phyloP scores from a whole-genome alignment of 2,113 vertebrate species.

The Ailuropoda melanoleuca region DNA sequence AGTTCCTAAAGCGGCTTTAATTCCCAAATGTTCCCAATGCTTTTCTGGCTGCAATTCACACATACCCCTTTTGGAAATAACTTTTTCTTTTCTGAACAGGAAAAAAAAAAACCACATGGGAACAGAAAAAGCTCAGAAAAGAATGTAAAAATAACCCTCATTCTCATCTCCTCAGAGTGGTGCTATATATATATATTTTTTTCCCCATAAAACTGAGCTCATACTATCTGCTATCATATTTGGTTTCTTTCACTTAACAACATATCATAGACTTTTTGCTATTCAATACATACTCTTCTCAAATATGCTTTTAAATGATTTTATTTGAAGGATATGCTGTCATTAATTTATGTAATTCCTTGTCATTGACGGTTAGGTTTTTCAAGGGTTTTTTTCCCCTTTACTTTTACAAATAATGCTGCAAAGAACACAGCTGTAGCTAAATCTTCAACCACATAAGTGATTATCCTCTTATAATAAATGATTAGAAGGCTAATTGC shows the following conservation, averaged over 20 bases:
- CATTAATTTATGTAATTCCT: neutral
- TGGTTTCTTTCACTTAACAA: neutral
- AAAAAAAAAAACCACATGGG: neutral
- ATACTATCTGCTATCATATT: neutral
- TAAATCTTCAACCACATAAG: neutral
- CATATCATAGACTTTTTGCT: neutral
- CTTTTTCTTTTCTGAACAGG: neutral
- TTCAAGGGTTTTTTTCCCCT: neutral
- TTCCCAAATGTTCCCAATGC: neutral
- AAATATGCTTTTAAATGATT: neutral
- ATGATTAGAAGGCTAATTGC: neutral
- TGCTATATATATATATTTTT: neutral
- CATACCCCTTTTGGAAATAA: neutral
- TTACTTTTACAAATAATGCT: constrained; percentile 4
- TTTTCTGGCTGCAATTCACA: neutral
- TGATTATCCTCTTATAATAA: constrained; percentile 4
- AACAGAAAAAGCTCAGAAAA: neutral
- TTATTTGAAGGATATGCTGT: neutral
- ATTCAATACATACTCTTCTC: neutral
- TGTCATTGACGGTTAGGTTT: neutral
- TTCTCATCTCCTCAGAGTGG: neutral
- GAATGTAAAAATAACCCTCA: neutral
- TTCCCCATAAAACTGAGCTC: neutral
- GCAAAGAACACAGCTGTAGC: neutral
- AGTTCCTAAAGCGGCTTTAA: neutral